phyloP scores from a whole-genome alignment of 2,888 invertebrate genomes.

The Cyaniris semiargus region DNA sequence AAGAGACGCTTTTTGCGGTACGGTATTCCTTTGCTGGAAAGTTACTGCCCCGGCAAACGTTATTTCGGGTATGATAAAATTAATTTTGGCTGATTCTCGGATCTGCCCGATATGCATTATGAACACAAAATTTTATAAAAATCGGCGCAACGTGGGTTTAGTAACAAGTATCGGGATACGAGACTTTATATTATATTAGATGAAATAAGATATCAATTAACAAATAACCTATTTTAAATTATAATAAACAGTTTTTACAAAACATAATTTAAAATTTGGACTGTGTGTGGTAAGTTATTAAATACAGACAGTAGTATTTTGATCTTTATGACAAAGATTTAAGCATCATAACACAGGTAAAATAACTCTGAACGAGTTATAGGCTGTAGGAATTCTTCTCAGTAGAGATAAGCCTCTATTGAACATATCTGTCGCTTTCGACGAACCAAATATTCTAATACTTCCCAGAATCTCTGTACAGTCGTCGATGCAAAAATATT shows the following conservation, averaged over 20 bases:
- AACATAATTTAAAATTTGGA: not conserved
- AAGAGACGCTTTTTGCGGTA: not conserved
- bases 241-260: too few species aligned
- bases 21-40: not conserved
- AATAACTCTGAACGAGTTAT: not conserved
- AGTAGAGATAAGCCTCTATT: conserved; percentile 17
- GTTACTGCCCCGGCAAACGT: not conserved
- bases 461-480: conserved; percentile 1
- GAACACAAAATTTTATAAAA: too few species aligned
- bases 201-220: too few species aligned
- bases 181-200: too few species aligned
- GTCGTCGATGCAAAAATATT: not conserved
- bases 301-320: not conserved
- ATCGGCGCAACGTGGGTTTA: too few species aligned
- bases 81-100: too few species aligned
- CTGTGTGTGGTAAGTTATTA: not conserved
- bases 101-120: too few species aligned
- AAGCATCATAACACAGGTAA: not conserved
- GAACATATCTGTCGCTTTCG: conserved; percentile 7
- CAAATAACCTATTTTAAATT: too few species aligned
- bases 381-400: conserved; percentile 12
- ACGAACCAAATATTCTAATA: conserved; percentile 12
- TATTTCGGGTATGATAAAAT: too few species aligned
- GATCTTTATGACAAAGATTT: not conserved
- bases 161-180: too few species aligned